Evolutionary conservation across 2,113 vertebrate genomes (phyloP).

Genomic region (Xenopus tropicalis): UCB_Xtro_10.0 CM004448.2:113503001-113503500

Average conservation of each 20-base stretch:
- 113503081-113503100: constrained; percentile 16
- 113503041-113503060: no score
- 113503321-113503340: constrained; percentile 8
- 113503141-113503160: constrained; percentile 12
- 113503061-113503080: no score
- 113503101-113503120: constrained; percentile 25
- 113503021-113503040: no score
- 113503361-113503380: no score
- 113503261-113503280: constrained; percentile 19
- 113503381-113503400: no score
- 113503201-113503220: not conserved
- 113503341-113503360: no score
- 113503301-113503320: constrained; percentile 12
- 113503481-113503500: no score
- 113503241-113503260: constrained; percentile 24
- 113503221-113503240: not conserved
- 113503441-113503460: no score
- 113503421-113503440: no score
- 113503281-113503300: constrained; percentile 30
- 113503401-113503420: no score
- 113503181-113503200: constrained; percentile 22
- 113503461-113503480: no score
- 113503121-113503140: constrained; percentile 25
- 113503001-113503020: no score
- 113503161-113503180: constrained; percentile 32